Evolutionary conservation across 2,888 invertebrate genomes (phyloP).

Genomic region (Drosophila imparisetae): DNA sequence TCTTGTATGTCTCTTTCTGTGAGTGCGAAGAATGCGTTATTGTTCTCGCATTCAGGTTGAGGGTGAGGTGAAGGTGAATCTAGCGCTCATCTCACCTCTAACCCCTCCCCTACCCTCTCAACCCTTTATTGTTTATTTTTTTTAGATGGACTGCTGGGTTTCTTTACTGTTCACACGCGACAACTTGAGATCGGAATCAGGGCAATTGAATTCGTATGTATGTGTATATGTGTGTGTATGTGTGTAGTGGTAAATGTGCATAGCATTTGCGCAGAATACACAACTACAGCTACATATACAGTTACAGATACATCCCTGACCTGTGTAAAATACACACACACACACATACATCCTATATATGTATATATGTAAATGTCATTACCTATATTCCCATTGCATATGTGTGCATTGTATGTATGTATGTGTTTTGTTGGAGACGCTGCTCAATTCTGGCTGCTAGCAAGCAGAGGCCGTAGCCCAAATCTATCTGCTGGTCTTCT

Average conservation of each 20-base stretch:
- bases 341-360: constrained; percentile 21
- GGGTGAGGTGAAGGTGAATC: constrained; percentile 27
- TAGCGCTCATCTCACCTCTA: background rate
- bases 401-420: constrained; percentile 7
- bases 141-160: constrained; percentile 6
- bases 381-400: constrained; percentile 39
- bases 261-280: constrained; percentile 43
- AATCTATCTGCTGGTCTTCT: constrained; percentile 32
- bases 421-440: constrained; percentile 15
- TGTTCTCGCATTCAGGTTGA: constrained; percentile 4
- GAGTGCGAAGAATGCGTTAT: constrained; percentile 12
- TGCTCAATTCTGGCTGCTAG: constrained; percentile 9
- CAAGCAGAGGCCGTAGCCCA: constrained; percentile 23
- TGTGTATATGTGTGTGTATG: background rate
- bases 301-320: constrained; percentile 64
- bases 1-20: constrained; percentile 10
- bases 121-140: constrained; percentile 10
- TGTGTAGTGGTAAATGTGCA: constrained; percentile 14
- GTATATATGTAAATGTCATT: constrained; percentile 38
- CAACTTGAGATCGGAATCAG: constrained; percentile 24
- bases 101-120: background rate
- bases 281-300: constrained; percentile 13
- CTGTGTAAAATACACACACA: constrained; percentile 46
- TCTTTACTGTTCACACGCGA: constrained; percentile 22
- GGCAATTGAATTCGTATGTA: constrained; percentile 7